Evolutionary conservation across 2,113 vertebrate species (phyloP), one percentile per base, ranked within the genome.

Genomic region (Corythornis cristatus): DNA sequence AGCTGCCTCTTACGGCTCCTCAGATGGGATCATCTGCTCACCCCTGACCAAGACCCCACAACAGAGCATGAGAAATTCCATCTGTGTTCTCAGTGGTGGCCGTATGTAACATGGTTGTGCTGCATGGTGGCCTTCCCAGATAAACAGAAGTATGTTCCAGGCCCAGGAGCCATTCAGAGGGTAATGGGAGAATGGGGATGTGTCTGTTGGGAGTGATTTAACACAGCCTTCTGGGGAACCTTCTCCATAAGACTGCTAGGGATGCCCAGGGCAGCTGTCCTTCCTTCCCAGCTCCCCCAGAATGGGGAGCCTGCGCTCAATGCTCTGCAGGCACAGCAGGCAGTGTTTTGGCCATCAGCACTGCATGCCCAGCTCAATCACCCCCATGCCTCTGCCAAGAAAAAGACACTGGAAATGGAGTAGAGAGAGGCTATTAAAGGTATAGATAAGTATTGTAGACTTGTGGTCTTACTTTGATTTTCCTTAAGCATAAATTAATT

Each of bases 101-200:
- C 0, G 6, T 12, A 6, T 40, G 56, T 2, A 11, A 3, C 2
- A 2, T 0, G 3, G 58, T 21, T 15, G 1, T 15, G 26, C 20
- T 23, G 50, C 80, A 18, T 12, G 37, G 56, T 9, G 45, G 18
- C 20, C 40, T 43, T 65, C 15, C 40, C 65, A 28, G n/a, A 23
- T 19, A 37, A 61, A 20, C 28, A 61, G 54, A 42, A 43, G 8
- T 7, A 20, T 11, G 17, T 65, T 20, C 58, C 74, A 56, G n/a
- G 53, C 18, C 37, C 51, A 20, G 67, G 33, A 72, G 28, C 56
- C 6, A 0, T 17, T 29, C 70, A 17, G 53, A 71, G 43, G 66
- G 26, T 5, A 5, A 1, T 2, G 25, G 11, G 40, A 22, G 25
- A 67, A 15, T 3, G 10, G 25, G 25, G 11, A 54, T 40, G 4